These are phyloP conservation scores for Tupaia tana DNA, from an alignment of 2,113 vertebrate species.

Conservation along the genomic window DNA sequence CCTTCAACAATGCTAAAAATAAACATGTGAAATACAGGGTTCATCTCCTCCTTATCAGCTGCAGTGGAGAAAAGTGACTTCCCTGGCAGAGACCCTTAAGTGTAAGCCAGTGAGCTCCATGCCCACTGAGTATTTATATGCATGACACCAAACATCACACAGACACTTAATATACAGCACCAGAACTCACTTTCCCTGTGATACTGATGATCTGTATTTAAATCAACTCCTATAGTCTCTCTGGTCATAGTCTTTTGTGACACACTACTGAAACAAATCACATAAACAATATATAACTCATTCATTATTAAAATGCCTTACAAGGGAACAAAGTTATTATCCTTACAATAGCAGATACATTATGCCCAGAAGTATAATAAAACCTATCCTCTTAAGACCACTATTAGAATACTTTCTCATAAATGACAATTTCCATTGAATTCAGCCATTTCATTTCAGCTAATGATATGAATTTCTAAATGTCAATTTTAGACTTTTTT, in stretches of 20 bases:
- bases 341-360: background rate
- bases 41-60: constrained; percentile 10
- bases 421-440: background rate
- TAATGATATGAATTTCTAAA: constrained; percentile 19
- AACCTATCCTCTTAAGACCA: background rate
- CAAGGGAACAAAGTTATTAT: background rate
- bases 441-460: background rate
- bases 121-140: constrained; percentile 55
- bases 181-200: constrained; percentile 48
- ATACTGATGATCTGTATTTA: constrained; percentile 38
- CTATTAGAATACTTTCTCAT: background rate
- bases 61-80: constrained; percentile 41
- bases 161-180: constrained; percentile 30
- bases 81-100: constrained; percentile 22
- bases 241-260: background rate
- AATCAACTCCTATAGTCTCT: background rate
- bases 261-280: background rate
- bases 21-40: constrained; percentile 28
- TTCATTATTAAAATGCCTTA: constrained; percentile 16
- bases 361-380: background rate
- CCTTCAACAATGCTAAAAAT: constrained; percentile 51
- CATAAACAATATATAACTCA: background rate
- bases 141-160: constrained; percentile 44
- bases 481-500: background rate
- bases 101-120: constrained; percentile 55